phyloP scores from a whole-genome alignment of 2,797 vertebrate species.

The Sphenodon punctatus region DNA sequence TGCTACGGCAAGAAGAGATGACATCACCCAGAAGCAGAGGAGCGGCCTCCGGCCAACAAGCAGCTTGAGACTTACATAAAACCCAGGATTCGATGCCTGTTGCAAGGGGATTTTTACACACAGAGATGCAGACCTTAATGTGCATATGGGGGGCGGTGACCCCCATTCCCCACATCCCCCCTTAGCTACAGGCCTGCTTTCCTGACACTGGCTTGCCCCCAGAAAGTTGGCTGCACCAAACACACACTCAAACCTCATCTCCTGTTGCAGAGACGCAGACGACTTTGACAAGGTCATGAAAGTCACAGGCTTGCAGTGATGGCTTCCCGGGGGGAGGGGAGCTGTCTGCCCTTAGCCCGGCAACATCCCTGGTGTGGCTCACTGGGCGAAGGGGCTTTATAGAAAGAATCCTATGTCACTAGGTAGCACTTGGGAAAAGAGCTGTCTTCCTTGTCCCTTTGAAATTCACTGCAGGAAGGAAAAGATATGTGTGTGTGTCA shows the following conservation, averaged over 20 bases:
- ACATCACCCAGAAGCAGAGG: constrained; percentile 46
- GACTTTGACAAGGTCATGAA: neutral
- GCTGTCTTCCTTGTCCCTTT: too few species aligned
- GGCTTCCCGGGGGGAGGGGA: neutral
- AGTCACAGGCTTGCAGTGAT: neutral
- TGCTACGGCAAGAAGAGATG: constrained; percentile 40
- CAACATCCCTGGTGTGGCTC: neutral
- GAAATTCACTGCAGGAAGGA: neutral
- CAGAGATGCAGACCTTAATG: too few species aligned
- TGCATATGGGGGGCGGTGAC: too few species aligned
- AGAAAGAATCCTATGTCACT: too few species aligned
- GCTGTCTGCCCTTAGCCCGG: neutral
- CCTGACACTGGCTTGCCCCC: neutral
- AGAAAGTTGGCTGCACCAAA: neutral
- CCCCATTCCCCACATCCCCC: neutral
- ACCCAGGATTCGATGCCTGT: neutral
- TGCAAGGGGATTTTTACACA: neutral
- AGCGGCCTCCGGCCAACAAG: constrained; percentile 34
- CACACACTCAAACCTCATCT: neutral
- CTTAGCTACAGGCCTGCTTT: neutral
- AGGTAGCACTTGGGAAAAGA: too few species aligned
- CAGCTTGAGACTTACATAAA: neutral
- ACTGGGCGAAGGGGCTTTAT: too few species aligned
- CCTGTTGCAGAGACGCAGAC: neutral
- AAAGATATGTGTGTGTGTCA: too few species aligned